Evolutionary conservation across 2,113 vertebrate species (phyloP), one percentile per base, ranked within the genome.

Genomic region (Ivindomyrus marchei): DNA sequence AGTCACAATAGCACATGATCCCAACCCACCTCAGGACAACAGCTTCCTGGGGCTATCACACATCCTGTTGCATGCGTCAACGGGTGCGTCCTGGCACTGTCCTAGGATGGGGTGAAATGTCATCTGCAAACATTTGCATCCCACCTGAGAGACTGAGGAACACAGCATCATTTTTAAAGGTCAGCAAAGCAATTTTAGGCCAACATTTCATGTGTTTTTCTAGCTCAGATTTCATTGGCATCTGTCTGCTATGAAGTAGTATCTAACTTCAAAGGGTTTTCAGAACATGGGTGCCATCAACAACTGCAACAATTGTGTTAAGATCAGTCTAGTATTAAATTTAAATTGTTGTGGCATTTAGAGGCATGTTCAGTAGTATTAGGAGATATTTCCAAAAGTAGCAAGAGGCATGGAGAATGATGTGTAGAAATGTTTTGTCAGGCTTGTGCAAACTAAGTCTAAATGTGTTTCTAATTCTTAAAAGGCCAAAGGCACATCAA

Each of bases 11-110:
- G 85, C 46, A 85, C 90, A 89, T 91, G 90, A 92, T 85, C 45
- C 92, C 92, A 91, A 91, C 92, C 92, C 92, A 91, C 91, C 92
- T 93, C 91, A 90, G 49, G 87, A 90, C 92, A 90, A 46, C 88
- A 90, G 62, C 88, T 89, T 87, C 50, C 92, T 89, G 89, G 91
- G 50, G 91, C 91, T 89, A 58, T 91, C 90, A 17, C 5, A 88
- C 89, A 49, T 93, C 91, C 91, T 92, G 77, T 90, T 88, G 74
- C 66, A 52, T 56, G 90, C 50, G 27, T 93, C 88, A 92, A 10
- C 58, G 62, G 90, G 42, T 89, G 77, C 36, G 0, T 86, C 21
- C 56, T 45, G 42, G 87, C 19, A 42, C 87, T 77, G 36, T 77
- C 36, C 36, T 39, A 77, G 31, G 31, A 39, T 42, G 36, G 27